A percentile compares a stretch with the other conserved stretches of the same genome.
These are phyloP conservation scores for Stenopsyche tienmushanensis DNA, from an alignment of 1,140 invertebrate species.

Conservation along the genomic window DNA sequence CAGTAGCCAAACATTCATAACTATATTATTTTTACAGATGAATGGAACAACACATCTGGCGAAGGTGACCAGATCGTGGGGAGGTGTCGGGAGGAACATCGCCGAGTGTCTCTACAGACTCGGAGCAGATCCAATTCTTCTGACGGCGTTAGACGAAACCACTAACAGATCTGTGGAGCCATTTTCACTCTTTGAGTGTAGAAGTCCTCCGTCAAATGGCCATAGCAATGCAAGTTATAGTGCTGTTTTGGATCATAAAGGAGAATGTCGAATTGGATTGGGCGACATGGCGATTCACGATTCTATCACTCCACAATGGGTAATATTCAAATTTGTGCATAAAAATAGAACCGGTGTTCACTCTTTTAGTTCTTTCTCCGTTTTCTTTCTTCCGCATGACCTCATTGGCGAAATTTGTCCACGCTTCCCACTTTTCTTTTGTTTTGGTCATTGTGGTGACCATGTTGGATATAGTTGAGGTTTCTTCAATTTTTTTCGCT, in stretches of 20 bases:
- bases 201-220: slow-evolving; percentile 53
- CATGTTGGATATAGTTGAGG: too few relatives aligned
- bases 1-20: too few relatives aligned
- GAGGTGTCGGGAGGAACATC: slow-evolving; percentile 91
- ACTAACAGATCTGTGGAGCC: not conserved
- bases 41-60: slow-evolving; percentile 78
- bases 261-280: slow-evolving; percentile 76
- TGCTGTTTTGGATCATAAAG: slow-evolving; percentile 67
- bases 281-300: slow-evolving; percentile 83
- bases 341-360: not conserved
- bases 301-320: slow-evolving; percentile 61
- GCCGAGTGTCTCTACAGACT: slow-evolving; percentile 79
- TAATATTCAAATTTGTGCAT: slow-evolving; percentile 4
- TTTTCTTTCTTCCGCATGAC: too few relatives aligned
- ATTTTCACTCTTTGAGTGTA: slow-evolving; percentile 68
- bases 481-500: too few relatives aligned
- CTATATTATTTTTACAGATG: slow-evolving; percentile 56
- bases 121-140: slow-evolving; percentile 64
- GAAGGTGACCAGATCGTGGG: slow-evolving; percentile 63
- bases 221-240: slow-evolving; percentile 72
- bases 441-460: too few relatives aligned
- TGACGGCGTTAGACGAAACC: slow-evolving; percentile 62
- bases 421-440: too few relatives aligned
- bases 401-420: too few relatives aligned
- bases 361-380: too few relatives aligned